Percentiles rank a stretch among this genome's conserved stretches.
These are phyloP conservation scores for Microcebus jonahi DNA, from an alignment of 2,113 vertebrate species.

Conservation along the genomic window DNA sequence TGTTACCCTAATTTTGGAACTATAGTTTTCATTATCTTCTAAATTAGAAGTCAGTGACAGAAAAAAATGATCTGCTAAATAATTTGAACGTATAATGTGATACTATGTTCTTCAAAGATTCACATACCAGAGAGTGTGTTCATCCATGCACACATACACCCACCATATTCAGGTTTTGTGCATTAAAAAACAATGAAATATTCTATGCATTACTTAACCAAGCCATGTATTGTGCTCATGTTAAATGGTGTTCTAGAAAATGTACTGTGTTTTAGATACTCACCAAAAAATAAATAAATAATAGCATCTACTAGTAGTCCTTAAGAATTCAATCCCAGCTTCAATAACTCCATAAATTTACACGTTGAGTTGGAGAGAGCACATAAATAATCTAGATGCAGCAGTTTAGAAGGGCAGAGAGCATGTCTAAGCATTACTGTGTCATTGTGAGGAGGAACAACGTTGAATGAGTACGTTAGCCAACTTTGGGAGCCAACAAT, in stretches of 20 bases:
- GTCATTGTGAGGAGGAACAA: background rate
- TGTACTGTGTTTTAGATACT: background rate
- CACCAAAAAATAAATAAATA: background rate
- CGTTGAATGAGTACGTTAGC: background rate
- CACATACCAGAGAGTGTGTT: background rate
- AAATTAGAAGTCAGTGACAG: background rate
- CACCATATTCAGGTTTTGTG: background rate
- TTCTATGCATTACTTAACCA: background rate
- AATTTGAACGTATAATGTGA: background rate
- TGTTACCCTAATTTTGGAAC: background rate
- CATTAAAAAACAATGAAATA: background rate
- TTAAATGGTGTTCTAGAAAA: background rate
- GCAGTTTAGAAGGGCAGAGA: background rate
- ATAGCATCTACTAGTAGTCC: background rate
- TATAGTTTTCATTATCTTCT: background rate
- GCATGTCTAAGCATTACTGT: background rate
- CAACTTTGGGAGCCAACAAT: background rate
- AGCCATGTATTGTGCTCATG: background rate
- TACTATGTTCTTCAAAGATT: background rate
- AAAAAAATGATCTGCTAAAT: background rate
- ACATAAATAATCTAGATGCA: background rate
- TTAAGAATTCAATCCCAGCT: background rate
- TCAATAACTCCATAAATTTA: background rate
- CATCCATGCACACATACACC: background rate
- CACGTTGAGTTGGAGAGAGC: background rate